Evolutionary conservation across 2,113 vertebrate species (phyloP), one percentile per base, ranked within the genome.

Genomic region (Mellivora capensis): DNA sequence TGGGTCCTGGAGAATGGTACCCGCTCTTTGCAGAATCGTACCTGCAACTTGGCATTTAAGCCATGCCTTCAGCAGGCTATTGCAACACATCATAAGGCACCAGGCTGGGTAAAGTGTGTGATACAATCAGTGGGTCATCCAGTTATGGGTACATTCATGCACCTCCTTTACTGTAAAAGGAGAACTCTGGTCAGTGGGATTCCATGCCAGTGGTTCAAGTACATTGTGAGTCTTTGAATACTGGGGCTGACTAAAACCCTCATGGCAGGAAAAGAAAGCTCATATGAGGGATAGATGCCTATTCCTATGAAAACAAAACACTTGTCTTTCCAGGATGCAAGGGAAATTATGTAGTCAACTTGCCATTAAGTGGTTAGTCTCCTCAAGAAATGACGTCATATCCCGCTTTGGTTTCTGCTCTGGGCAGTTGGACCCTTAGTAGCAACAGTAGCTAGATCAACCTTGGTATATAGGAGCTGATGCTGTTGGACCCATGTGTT

Each of bases 1-100:
- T 90, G 47, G 17, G 0, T 72, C 12, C 21, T 69, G 3, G 11
- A 47, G 10, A 11, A 44, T 54, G 2, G 1, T 0, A 10, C 6
- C 0, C 1, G 2, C 21, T 88, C 18, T 7, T 47, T 52, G 62
- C 49, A 62, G 37, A 91, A 71, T 44, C 31, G 29, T 61, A 27
- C 25, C 37, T 77, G 14, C 20, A 54, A 21, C 2, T 14, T 93
- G 23, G 15, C 21, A 42, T 37, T 69, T 87, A 5, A 69, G 8
- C 47, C 89, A 25, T 89, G 67, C 17, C n/a, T 76, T 62, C 31
- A 54, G 13, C 25, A 81, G 11, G 6, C 20, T 54, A 2, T 64
- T 29, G 20, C 15, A 39, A 52, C 21, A 52, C 1, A 83, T 37
- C 25, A 3, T 31, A 72, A 61, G 34, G 21, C 27, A 59, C 29